Evolutionary conservation across 2,888 invertebrate genomes (phyloP).

Genomic region (Pycnomerus fuliginosus): DNA sequence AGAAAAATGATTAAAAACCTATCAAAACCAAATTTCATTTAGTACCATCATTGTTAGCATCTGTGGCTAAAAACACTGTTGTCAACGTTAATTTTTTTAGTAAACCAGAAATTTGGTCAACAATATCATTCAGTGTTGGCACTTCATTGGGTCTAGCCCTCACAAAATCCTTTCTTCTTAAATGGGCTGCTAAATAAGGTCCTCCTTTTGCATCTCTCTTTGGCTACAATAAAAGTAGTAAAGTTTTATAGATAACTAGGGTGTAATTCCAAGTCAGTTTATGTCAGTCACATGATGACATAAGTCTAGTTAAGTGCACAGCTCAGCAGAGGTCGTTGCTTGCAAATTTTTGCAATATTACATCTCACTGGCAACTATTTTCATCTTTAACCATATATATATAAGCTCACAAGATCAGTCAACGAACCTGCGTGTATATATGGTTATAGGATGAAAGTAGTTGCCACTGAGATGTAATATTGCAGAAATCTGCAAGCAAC

Average conservation of each 20-base stretch:
- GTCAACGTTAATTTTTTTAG: conserved; percentile 60
- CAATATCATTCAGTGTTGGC: conserved; percentile 76
- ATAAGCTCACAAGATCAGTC: too few relatives aligned
- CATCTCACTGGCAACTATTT: too few relatives aligned
- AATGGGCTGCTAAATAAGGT: conserved; percentile 81
- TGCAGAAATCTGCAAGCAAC: too few relatives aligned
- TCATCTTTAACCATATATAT: too few relatives aligned
- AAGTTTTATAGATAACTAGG: conserved; percentile 1
- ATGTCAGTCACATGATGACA: too few relatives aligned
- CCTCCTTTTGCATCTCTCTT: conserved; percentile 60
- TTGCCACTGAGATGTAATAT: too few relatives aligned
- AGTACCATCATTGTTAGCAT: conserved; percentile 63
- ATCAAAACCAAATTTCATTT: conserved; percentile 4
- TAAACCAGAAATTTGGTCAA: conserved; percentile 66
- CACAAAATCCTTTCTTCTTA: conserved; percentile 87
- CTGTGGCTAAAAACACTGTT: conserved; percentile 81
- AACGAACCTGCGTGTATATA: neutral
- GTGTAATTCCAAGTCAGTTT: too few relatives aligned
- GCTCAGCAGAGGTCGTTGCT: too few relatives aligned
- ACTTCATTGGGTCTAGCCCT: conserved; percentile 69
- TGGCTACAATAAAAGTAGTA: conserved; percentile 40
- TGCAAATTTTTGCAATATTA: too few relatives aligned
- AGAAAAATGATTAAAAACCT: neutral
- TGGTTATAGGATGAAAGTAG: too few relatives aligned
- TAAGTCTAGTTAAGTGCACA: too few relatives aligned